These are phyloP conservation scores for Hypercompe scribonia DNA, from an alignment of 2,888 invertebrate genomes.

Conservation along the genomic window DNA sequence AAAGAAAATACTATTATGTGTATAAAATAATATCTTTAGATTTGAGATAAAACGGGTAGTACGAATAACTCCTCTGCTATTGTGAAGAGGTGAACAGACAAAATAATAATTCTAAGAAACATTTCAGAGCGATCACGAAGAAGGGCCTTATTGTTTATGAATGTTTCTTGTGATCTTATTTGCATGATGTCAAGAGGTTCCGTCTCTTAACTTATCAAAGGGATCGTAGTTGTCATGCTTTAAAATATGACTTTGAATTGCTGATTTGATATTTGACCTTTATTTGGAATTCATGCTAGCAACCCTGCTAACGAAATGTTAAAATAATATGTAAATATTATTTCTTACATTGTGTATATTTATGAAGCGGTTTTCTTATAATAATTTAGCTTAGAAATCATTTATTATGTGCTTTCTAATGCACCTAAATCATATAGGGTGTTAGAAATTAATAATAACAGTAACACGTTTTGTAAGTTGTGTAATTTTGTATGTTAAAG, in stretches of 20 bases:
- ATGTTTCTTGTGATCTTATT: constrained; percentile 38
- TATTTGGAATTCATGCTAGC: constrained; percentile 36
- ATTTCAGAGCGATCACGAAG: constrained; percentile 20
- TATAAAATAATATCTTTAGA: not conserved
- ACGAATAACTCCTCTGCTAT: not conserved
- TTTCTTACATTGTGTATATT: not conserved
- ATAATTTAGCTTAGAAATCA: not conserved
- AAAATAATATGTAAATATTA: constrained; percentile 25
- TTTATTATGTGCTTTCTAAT: not conserved
- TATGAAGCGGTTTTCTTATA: constrained; percentile 13
- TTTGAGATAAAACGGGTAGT: not conserved
- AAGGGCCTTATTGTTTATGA: constrained; percentile 23
- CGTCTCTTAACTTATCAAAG: constrained; percentile 43
- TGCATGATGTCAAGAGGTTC: constrained; percentile 42
- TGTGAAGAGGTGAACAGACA: not conserved
- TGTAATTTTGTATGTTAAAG: too few relatives aligned
- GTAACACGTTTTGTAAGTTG: not conserved
- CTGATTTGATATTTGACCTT: constrained; percentile 47
- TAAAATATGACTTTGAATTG: constrained; percentile 34
- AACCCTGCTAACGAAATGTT: constrained; percentile 25
- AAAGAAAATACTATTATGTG: not conserved
- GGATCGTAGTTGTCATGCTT: constrained; percentile 39
- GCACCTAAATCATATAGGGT: not conserved
- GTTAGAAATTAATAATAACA: not conserved
- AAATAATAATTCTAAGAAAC: constrained; percentile 8